Evolutionary conservation across 2,888 invertebrate species (phyloP).

Genomic region (Mystacides longicornis): DNA sequence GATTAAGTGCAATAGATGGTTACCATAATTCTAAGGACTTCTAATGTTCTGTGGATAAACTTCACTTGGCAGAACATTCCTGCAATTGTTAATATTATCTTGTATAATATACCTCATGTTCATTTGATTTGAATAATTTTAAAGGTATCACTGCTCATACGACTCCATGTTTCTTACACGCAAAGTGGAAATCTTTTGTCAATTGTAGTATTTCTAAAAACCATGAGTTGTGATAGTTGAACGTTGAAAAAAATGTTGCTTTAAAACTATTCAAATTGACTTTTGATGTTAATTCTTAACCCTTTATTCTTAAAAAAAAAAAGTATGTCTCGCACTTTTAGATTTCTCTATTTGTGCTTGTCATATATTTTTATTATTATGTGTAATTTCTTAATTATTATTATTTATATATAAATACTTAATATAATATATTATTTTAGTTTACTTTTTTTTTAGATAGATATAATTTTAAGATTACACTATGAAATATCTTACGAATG

Average conservation of each 20-base stretch:
- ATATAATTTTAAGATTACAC: no score
- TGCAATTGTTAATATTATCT: neutral
- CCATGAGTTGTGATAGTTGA: neutral
- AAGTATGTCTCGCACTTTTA: no score
- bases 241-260: neutral
- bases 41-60: neutral
- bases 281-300: neutral
- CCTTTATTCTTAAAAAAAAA: no score
- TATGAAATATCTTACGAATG: no score
- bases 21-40: neutral
- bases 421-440: neutral
- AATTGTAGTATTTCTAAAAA: no score
- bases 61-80: neutral
- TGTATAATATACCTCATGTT: neutral
- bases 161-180: no score
- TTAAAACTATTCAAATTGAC: constrained; percentile 1
- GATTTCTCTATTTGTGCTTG: neutral
- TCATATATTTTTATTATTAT: neutral
- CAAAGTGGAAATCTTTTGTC: no score
- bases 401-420: neutral
- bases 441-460: neutral
- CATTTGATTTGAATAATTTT: constrained; percentile 1
- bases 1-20: neutral
- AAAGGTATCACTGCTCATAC: no score
- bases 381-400: neutral